Percentiles rank a stretch among this genome's conserved stretches.
Evolutionary conservation across 2,113 vertebrate species (phyloP).

Genomic region (Sebastes schlegelii): DNA sequence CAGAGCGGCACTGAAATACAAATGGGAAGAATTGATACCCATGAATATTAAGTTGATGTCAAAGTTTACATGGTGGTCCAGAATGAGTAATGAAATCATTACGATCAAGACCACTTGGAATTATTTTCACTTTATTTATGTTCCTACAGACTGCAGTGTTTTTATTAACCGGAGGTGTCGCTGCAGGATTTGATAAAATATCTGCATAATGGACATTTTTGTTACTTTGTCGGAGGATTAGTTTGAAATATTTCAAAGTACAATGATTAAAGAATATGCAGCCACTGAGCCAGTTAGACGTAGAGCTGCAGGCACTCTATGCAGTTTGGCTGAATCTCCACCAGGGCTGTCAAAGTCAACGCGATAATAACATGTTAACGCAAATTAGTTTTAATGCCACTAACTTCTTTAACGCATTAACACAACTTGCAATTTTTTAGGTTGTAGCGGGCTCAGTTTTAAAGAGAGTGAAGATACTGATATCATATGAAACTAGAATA

Average conservation of each 20-base stretch:
- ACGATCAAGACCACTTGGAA: background rate
- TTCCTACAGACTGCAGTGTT: background rate
- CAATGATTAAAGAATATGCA: background rate
- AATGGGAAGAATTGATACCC: background rate
- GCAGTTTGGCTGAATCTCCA: background rate
- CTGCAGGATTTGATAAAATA: background rate
- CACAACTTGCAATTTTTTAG: too few species aligned
- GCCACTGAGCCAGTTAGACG: background rate
- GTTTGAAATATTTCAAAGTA: background rate
- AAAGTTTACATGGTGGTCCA: background rate
- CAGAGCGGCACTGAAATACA: background rate
- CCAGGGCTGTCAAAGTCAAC: too few species aligned
- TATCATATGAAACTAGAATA: too few species aligned
- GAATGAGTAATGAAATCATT: background rate
- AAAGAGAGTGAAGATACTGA: too few species aligned
- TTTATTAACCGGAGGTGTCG: background rate
- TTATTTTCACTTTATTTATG: background rate
- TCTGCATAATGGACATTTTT: background rate
- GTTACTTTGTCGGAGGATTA: background rate
- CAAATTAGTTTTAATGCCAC: too few species aligned
- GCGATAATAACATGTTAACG: too few species aligned
- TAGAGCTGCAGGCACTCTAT: background rate
- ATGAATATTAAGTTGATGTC: background rate
- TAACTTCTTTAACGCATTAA: too few species aligned
- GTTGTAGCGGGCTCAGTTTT: too few species aligned